Evolutionary conservation across 1,140 invertebrate genomes (phyloP), one percentile per base, ranked within the genome.

Genomic region (Muscidifurax raptorellus): DNA sequence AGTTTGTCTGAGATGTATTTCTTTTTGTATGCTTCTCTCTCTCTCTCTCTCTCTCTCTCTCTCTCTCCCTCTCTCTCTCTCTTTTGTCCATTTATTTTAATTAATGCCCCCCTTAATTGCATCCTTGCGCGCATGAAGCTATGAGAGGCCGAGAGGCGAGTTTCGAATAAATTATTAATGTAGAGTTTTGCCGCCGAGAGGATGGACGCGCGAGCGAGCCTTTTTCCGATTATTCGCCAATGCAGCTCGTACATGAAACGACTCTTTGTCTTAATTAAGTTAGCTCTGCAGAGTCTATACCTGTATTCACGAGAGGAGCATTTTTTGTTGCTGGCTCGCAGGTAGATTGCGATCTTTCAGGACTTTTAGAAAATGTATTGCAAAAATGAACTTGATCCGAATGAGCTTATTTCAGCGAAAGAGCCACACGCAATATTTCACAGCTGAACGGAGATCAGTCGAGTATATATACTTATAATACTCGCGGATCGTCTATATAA

Each of bases 121-220:
- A 77, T 82, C 40, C 82, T 74, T 44, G 76, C 67, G 44, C 30
- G 12, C 66, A 72, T 59, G 27, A 44, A 75, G 69, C 13, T 74
- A 75, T 74, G 32, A 22, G 32, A n/a, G 12, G 13, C 44, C 12
- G 44, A 47, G 44, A n/a, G 25, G 71, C 22, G n/a, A 66, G 72
- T 72, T 28, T 13, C 36, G 36, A 77, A 83, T 83, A 77, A 83
- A 83, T 83, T 77, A 67, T 83, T 83, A 78, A 83, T 78, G 75
- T 59, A 77, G 13, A 69, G 52, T 77, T 83, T 76, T 47, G 64
- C 40, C 59, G 36, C 40, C 74, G 59, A 64, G 32, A 64, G 52
- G 47, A 67, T 27, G 74, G n/a, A 67, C 72, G 81, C 32, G 9
- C 28, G 71, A 22, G 71, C 36, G 30, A 30, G 59, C 74, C 47